Conservation (phyloP, 2,113 vertebrate species). For the Planiliza haematocheilus region DNA sequence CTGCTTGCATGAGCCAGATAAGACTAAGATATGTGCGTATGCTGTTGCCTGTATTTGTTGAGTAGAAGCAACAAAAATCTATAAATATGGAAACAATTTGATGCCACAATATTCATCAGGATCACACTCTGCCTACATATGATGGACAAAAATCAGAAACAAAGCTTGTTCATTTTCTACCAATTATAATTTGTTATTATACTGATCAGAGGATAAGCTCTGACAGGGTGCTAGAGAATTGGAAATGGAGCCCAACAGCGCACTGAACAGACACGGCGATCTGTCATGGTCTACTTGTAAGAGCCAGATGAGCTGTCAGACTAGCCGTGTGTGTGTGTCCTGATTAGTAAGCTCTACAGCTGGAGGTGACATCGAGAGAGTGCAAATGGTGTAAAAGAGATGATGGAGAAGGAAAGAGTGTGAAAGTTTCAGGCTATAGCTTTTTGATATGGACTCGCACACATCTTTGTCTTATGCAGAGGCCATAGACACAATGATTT, state of each 20-base stretch:
- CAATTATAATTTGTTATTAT: not conserved
- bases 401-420: constrained; percentile 10
- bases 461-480: not conserved
- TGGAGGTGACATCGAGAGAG: constrained; percentile 60
- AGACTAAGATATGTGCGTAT: not conserved
- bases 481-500: not conserved
- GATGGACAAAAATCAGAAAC: not conserved
- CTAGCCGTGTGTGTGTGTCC: constrained; percentile 18
- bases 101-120: constrained; percentile 1
- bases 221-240: constrained; percentile 14
- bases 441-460: not conserved
- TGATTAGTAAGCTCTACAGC: constrained; percentile 57
- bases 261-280: constrained; percentile 27
- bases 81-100: not conserved
- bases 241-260: constrained; percentile 36
- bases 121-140: not conserved
- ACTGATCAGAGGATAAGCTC: constrained; percentile 5
- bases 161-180: not conserved
- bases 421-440: constrained; percentile 7
- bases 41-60: not conserved
- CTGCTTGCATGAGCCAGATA: constrained; percentile 8
- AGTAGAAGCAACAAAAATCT: not conserved
- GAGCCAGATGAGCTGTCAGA: constrained; percentile 57
- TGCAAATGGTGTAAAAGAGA: constrained; percentile 9
- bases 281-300: constrained; percentile 36